Evolutionary conservation across 2,888 invertebrate genomes (phyloP).

Genomic region (Vannuccia rotundouncinata): DNA sequence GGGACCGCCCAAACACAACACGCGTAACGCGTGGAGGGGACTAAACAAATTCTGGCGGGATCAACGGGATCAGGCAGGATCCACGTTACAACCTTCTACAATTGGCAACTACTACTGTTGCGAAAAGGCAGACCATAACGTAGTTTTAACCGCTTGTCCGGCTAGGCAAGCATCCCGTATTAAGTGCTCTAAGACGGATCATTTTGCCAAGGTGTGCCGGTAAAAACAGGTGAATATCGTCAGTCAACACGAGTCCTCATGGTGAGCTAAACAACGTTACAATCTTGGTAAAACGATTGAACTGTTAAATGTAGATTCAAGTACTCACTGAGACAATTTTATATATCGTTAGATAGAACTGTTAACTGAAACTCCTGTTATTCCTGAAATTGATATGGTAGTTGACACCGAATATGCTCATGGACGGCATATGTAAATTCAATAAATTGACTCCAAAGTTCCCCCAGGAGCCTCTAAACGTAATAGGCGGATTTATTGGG

Average conservation of each 20-base stretch:
- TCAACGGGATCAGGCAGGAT: neutral
- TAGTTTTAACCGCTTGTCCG: neutral
- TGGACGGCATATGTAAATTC: neutral
- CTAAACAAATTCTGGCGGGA: neutral
- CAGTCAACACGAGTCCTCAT: constrained; percentile 4
- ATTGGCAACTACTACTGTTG: neutral
- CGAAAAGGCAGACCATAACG: constrained; percentile 1
- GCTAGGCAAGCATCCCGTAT: neutral
- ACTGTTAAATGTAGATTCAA: constrained; percentile 16
- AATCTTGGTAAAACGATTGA: neutral
- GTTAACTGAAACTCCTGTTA: constrained; percentile 1
- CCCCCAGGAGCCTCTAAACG: no score
- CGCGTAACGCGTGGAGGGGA: neutral
- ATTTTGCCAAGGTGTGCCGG: constrained; percentile 1
- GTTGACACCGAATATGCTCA: neutral
- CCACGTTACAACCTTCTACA: constrained; percentile 12
- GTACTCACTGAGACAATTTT: constrained; percentile 17
- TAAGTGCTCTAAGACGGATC: neutral
- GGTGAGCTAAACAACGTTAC: constrained; percentile 20
- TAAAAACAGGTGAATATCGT: constrained; percentile 11
- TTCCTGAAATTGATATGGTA: constrained; percentile 8
- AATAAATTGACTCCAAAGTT: no score
- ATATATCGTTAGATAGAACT: constrained; percentile 14
- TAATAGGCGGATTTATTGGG: no score
- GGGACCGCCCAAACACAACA: constrained; percentile 1